A percentile compares a stretch with the other conserved stretches of the same genome.
Conservation (phyloP, 2,113 vertebrate genomes). For the Brevimyrus niger region DNA sequence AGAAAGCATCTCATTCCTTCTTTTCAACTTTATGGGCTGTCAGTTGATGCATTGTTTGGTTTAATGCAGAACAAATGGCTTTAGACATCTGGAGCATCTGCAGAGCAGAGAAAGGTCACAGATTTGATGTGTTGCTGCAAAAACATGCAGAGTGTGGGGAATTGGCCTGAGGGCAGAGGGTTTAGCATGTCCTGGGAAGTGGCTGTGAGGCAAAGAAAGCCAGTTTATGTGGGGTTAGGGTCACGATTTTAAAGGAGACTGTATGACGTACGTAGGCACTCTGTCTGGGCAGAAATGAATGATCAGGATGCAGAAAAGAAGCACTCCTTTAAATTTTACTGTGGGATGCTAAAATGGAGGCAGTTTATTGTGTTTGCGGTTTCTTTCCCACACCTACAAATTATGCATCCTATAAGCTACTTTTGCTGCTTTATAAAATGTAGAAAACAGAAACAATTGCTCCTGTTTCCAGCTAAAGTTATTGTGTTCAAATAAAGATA, state of each 20-base stretch:
- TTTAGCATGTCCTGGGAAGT: conserved; percentile 18
- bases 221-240: neutral
- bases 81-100: conserved; percentile 16
- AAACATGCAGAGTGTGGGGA: neutral
- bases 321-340: neutral
- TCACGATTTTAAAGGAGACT: neutral
- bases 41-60: conserved; percentile 23
- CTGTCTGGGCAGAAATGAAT: neutral
- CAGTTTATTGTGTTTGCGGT: neutral
- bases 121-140: neutral
- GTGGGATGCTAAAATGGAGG: neutral
- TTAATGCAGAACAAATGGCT: neutral
- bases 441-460: neutral
- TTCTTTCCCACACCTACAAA: neutral
- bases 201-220: neutral
- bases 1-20: neutral
- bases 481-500: neutral
- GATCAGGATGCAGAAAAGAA: too few species aligned
- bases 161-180: neutral
- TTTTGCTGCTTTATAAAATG: neutral
- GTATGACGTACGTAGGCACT: neutral
- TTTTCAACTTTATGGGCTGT: neutral
- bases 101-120: conserved; percentile 17
- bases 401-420: neutral
- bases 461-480: neutral